Evolutionary conservation across 1,140 invertebrate species (phyloP).

Genomic region (Apis mellifera): Amel_HAv3.1 CM009936.2:5940501-5941000

Average conservation of each 20-base stretch:
- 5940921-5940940: not conserved
- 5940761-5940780: slow-evolving; percentile 39
- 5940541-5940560: slow-evolving; percentile 79
- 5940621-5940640: slow-evolving; percentile 54
- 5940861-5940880: slow-evolving; percentile 27
- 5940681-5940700: slow-evolving; percentile 59
- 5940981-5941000: not conserved
- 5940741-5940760: slow-evolving; percentile 38
- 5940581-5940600: slow-evolving; percentile 19
- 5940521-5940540: slow-evolving; percentile 77
- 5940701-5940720: slow-evolving; percentile 53
- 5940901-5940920: not conserved
- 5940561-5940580: slow-evolving; percentile 72
- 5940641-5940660: slow-evolving; percentile 40
- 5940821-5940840: slow-evolving; percentile 31
- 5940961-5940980: slow-evolving; percentile 16
- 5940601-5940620: slow-evolving; percentile 31
- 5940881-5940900: no score
- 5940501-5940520: slow-evolving; percentile 51
- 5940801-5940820: slow-evolving; percentile 22
- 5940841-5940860: slow-evolving; percentile 59
- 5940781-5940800: slow-evolving; percentile 48
- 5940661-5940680: slow-evolving; percentile 63
- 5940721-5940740: slow-evolving; percentile 50
- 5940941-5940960: not conserved